Evolutionary conservation across 2,113 vertebrate species (phyloP), one percentile per base, ranked within the genome.

Genomic region (Percina caprodes): DNA sequence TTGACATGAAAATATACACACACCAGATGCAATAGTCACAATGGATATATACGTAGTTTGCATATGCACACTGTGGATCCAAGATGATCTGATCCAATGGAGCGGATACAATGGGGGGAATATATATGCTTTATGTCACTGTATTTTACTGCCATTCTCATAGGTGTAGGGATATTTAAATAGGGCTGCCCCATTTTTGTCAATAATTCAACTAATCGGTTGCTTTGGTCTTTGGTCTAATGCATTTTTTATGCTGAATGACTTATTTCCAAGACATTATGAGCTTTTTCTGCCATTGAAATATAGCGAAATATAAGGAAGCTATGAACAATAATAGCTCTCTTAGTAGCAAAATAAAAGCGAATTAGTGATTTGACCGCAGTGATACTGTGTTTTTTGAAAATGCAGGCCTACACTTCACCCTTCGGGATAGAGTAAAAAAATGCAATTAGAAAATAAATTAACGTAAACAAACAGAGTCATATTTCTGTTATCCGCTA

Each of bases 381-480:
- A 23, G 26, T 11, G 39, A 76, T 62, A 8, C 30, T 74, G 2
- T 21, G n/a, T 52, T 52, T 8, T 66, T 89, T 61, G 33, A 74
- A 42, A 60, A 84, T 72, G 59, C 55, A 76, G 51, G 58, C 73
- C 39, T 79, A 69, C 71, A 72, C 56, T 78, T 86, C 49, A 74
- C 51, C 87, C 83, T 87, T 80, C 67, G 75, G 68, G 35, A 73
- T 39, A 69, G 55, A 83, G 56, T 77, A 69, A 80, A 88, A 84
- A 79, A 42, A 69, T 58, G 51, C 65, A 88, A 91, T 88, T 87
- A 82, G 61, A 90, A 90, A 89, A 81, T 82, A 80, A 86, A 92
- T 84, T 24, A 84, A 82, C 80, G 69, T 73, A 84, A 89, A 84
- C 81, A 89, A 85, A 91, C 82, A 84, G 48, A 62, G 69, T 82